Evolutionary conservation across 2,113 vertebrate species (phyloP).

Genomic region (Arothron firmamentum): DNA sequence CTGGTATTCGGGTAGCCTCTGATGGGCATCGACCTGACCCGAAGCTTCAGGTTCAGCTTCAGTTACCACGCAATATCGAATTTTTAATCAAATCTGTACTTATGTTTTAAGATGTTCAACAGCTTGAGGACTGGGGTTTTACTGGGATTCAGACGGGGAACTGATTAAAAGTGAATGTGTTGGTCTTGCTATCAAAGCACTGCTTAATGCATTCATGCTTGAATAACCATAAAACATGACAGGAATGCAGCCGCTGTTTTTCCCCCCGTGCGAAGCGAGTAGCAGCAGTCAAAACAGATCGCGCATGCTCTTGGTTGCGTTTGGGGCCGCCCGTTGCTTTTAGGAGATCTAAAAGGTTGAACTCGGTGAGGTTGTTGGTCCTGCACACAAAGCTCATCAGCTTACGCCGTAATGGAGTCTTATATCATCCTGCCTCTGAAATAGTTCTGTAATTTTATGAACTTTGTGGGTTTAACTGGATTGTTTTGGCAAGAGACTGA

Average conservation of each 20-base stretch:
- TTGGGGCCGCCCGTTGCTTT: slow-evolving; percentile 53
- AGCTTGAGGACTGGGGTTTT: not conserved
- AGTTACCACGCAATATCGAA: not conserved
- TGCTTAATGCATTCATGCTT: slow-evolving; percentile 47
- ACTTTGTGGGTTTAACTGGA: slow-evolving; percentile 35
- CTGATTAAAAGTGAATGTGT: slow-evolving; percentile 12
- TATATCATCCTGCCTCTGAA: slow-evolving; percentile 38
- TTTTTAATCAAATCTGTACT: not conserved
- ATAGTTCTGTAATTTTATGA: slow-evolving; percentile 38
- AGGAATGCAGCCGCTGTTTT: slow-evolving; percentile 55
- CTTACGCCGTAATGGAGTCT: slow-evolving; percentile 33
- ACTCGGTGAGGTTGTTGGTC: slow-evolving; percentile 16
- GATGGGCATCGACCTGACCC: no score
- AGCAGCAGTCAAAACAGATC: slow-evolving; percentile 54
- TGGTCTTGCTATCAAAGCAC: slow-evolving; percentile 43
- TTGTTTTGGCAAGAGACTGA: slow-evolving; percentile 28
- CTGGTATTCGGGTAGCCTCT: no score
- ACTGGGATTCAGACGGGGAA: not conserved
- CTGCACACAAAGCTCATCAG: slow-evolving; percentile 30
- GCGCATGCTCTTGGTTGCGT: slow-evolving; percentile 47
- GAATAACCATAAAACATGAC: slow-evolving; percentile 49
- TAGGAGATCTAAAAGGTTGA: slow-evolving; percentile 52
- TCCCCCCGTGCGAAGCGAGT: slow-evolving; percentile 22
- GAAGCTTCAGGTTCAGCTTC: not conserved
- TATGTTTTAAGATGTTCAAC: slow-evolving; percentile 3